Conservation (phyloP, 1,140 invertebrate species). For the Acromyrmex echinatior region DNA sequence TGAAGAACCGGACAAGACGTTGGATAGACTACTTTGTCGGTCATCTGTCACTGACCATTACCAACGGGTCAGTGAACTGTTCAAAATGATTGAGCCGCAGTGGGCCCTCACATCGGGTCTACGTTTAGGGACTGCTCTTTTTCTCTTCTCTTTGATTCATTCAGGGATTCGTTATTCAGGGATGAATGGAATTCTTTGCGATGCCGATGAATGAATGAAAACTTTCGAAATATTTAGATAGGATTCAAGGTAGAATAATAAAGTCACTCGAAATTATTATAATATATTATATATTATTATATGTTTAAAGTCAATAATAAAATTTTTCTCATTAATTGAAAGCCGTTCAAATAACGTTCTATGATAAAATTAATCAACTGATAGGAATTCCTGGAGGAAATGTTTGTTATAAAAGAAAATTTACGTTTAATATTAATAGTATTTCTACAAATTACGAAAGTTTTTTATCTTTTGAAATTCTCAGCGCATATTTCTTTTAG, state of each 20-base stretch:
- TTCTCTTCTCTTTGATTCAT: no score
- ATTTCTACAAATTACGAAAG: neutral
- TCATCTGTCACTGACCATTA: constrained; percentile 86
- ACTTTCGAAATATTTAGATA: neutral
- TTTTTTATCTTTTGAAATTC: neutral
- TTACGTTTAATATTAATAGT: neutral
- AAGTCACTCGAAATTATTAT: neutral
- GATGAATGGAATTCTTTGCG: neutral
- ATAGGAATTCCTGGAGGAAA: neutral
- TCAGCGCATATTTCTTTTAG: neutral
- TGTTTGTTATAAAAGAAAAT: no score
- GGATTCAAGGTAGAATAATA: neutral
- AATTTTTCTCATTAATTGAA: neutral
- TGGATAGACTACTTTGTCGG: constrained; percentile 76
- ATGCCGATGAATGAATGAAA: neutral
- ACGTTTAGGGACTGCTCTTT: no score
- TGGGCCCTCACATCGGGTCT: no score
- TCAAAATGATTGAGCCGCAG: no score
- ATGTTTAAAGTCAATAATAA: neutral
- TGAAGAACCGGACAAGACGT: constrained; percentile 78
- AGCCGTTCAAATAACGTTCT: neutral
- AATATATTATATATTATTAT: no score
- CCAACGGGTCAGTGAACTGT: constrained; percentile 83
- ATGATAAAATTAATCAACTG: neutral
- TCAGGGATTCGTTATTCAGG: neutral